Base-by-base conservation (phyloP, 2,888 invertebrate genomes). In the Hanleya hanleyi region DNA sequence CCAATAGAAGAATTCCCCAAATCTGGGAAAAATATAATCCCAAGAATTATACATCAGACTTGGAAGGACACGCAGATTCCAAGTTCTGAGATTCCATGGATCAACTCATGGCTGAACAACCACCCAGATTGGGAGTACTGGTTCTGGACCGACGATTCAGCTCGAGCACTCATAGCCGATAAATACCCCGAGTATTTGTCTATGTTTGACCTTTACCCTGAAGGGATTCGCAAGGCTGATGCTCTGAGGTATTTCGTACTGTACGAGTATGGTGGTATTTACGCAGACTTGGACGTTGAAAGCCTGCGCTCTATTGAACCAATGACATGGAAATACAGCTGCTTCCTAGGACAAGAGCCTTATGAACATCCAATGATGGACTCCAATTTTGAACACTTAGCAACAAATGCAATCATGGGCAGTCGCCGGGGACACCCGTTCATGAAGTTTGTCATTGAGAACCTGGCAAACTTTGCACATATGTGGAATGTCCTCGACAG, bases 71-170 rank as follows among this genome's bases (percentile, higher is more conserved):
- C 75, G 0, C 47, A 81, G 22, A 77, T 87, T 67, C 87, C 87
- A 7, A 69, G 77, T n/a, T 83, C 81, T 66, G 79, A 86, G 74
- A 73, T 73, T 1, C 73, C 71, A 4, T 89, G 87, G 88, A 79
- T 89, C 26, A 77, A 83, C 70, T 82, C 87, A 0, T 90, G 89
- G 89, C 69, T 76, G 12, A 67, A 77, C 9, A 76, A 82, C 33
- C 85, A 90, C 72, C 89, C 89, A 4, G 85, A 81, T 32, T 89
- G 88, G 87, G 83, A 87, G 66, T 89, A 89, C 77, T 87, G 85
- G 84, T 77, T 90, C 26, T 90, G 90, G 90, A 89, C 88, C 12
- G 86, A 88, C 74, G 81, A 82, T 9, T 87, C 84, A 76, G 88
- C 87, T 3, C 75, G 85, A 41, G 64, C 76, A 26, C 78, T 90